Conservation (phyloP, 2,888 invertebrate genomes). For the Pristionchus japonicus region DNA sequence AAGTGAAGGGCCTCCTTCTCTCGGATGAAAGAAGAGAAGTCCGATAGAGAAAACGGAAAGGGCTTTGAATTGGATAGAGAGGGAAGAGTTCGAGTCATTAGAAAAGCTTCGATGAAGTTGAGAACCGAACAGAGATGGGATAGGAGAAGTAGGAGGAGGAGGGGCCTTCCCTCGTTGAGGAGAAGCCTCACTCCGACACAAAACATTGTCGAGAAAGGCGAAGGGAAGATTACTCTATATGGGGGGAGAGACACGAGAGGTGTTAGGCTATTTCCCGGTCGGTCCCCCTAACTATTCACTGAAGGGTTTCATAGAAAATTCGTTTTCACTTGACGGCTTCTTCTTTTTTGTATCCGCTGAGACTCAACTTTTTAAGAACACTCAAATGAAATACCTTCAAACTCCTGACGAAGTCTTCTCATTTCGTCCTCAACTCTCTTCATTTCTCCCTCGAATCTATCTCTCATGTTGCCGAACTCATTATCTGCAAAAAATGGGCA, state of each 20-base stretch:
- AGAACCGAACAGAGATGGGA: neutral
- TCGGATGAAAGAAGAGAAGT: constrained; percentile 5
- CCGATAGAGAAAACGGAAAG: constrained; percentile 40
- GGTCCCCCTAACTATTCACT: neutral
- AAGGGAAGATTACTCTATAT: neutral
- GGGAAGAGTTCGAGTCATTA: constrained; percentile 28
- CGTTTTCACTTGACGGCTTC: neutral
- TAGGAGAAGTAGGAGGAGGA: neutral
- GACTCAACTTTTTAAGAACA: neutral
- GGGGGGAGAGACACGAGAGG: constrained; percentile 12
- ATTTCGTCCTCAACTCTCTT: constrained; percentile 98
- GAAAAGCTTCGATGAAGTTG: neutral
- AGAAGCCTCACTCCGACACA: neutral
- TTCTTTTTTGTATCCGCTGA: neutral
- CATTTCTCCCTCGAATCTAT: constrained; percentile 87
- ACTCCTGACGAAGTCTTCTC: constrained; percentile 77
- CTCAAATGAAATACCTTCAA: constrained; percentile 62
- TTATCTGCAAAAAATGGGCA: constrained; percentile 79
- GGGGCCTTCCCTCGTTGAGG: neutral
- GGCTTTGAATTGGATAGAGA: constrained; percentile 27
- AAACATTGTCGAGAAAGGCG: neutral
- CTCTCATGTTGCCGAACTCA: constrained; percentile 95
- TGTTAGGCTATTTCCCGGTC: neutral
- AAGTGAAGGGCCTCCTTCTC: neutral
- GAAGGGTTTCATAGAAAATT: neutral